phyloP scores from a whole-genome alignment of 1,140 invertebrate genomes.

The Riptortus pedestris region DNA sequence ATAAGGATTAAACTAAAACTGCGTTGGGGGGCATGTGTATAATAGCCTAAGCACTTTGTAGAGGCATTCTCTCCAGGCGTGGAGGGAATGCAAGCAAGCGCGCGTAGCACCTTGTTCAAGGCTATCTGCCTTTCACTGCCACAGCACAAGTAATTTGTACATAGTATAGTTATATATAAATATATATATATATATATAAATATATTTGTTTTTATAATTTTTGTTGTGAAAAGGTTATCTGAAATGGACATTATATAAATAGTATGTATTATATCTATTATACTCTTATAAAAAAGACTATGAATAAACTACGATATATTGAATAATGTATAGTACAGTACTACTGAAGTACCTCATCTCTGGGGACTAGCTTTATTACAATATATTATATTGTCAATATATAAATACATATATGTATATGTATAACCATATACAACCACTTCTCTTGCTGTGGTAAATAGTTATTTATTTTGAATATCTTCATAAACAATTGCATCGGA shows the following conservation, averaged over 20 bases:
- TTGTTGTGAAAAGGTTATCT: slow-evolving; percentile 1
- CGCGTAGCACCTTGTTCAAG: slow-evolving; percentile 24
- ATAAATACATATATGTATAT: slow-evolving; percentile 14
- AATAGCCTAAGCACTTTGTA: slow-evolving; percentile 14
- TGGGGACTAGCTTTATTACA: slow-evolving; percentile 29
- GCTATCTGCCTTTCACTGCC: slow-evolving; percentile 31
- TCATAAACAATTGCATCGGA: not conserved
- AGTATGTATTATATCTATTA: slow-evolving; percentile 28
- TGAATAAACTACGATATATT: slow-evolving; percentile 22
- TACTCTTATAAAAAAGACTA: slow-evolving; percentile 29
- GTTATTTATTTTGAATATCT: not conserved
- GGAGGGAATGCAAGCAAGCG: slow-evolving; percentile 21
- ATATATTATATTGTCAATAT: slow-evolving; percentile 24
- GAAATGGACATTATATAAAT: slow-evolving; percentile 21
- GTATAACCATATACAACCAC: not conserved
- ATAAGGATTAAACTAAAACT: no score
- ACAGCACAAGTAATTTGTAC: slow-evolving; percentile 30
- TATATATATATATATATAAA: slow-evolving; percentile 3
- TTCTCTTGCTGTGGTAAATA: not conserved
- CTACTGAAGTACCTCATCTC: slow-evolving; percentile 29
- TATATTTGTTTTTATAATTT: slow-evolving; percentile 17
- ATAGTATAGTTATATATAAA: slow-evolving; percentile 21
- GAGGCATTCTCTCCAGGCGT: slow-evolving; percentile 14
- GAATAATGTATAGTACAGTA: slow-evolving; percentile 32
- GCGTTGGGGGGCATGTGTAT: not conserved